Evolutionary conservation across 2,888 invertebrate species (phyloP).

Genomic region (Leucophenga maculata): DNA sequence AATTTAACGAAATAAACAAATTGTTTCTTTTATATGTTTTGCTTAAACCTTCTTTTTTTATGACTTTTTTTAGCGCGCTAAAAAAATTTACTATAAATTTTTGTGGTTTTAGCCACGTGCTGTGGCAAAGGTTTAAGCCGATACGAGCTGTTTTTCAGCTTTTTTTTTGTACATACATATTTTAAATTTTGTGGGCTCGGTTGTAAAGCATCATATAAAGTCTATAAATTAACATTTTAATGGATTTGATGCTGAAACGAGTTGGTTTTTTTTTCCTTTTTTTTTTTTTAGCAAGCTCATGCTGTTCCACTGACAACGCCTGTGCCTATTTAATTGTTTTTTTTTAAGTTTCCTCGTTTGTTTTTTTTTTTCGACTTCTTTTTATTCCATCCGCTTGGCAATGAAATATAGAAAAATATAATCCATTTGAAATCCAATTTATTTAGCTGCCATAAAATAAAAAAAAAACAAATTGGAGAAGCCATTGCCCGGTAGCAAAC

Average conservation of each 20-base stretch:
- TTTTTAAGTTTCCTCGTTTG: not conserved
- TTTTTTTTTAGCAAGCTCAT: not conserved
- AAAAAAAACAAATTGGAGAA: not conserved
- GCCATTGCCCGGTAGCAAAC: too few relatives aligned
- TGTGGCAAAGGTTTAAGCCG: not conserved
- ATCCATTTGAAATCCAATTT: not conserved
- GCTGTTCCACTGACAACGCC: not conserved
- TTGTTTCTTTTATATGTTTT: not conserved
- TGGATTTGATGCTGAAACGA: too few relatives aligned
- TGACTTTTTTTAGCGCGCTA: not conserved
- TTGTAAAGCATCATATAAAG: not conserved
- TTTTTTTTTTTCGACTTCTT: not conserved
- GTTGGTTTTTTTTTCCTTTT: too few relatives aligned
- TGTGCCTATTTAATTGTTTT: not conserved
- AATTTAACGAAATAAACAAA: not conserved
- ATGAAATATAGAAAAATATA: too few relatives aligned
- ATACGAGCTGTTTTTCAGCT: not conserved
- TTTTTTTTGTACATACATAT: not conserved
- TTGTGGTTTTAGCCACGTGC: constrained; percentile 6
- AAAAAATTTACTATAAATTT: not conserved
- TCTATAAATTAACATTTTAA: constrained; percentile 4
- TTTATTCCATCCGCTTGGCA: not conserved
- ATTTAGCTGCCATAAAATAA: not conserved
- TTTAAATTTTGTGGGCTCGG: not conserved
- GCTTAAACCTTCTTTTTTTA: not conserved